Conservation (phyloP, 1,140 invertebrate genomes). For the Heliothis subflexa region DNA sequence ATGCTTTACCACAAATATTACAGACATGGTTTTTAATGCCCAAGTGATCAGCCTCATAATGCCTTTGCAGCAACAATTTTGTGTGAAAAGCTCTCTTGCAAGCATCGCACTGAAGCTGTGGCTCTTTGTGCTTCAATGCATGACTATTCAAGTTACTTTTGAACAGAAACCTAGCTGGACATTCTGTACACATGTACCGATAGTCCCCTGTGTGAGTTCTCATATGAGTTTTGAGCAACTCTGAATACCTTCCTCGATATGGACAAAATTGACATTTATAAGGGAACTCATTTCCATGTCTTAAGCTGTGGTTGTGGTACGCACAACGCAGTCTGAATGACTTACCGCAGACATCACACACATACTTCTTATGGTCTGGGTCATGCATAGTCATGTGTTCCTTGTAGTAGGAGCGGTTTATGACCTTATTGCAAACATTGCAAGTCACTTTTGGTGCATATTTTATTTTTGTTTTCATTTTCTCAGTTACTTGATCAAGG, state of each 20-base stretch:
- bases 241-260: slow-evolving; percentile 72
- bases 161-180: slow-evolving; percentile 83
- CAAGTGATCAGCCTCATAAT: slow-evolving; percentile 83
- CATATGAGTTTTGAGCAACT: slow-evolving; percentile 83
- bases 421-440: slow-evolving; percentile 72
- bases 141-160: slow-evolving; percentile 86
- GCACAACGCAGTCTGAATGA: slow-evolving; percentile 77
- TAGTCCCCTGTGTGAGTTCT: slow-evolving; percentile 84
- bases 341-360: slow-evolving; percentile 80
- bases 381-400: slow-evolving; percentile 79
- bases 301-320: slow-evolving; percentile 74
- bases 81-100: slow-evolving; percentile 77
- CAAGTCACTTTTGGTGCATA: slow-evolving; percentile 70
- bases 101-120: slow-evolving; percentile 73
- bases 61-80: slow-evolving; percentile 69
- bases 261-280: slow-evolving; percentile 80
- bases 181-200: slow-evolving; percentile 85
- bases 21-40: slow-evolving; percentile 86
- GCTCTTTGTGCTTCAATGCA: slow-evolving; percentile 77
- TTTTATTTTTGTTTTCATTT: slow-evolving; percentile 54
- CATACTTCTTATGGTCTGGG: slow-evolving; percentile 73
- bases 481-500: slow-evolving; percentile 40
- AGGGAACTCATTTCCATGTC: slow-evolving; percentile 76
- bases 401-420: slow-evolving; percentile 74
- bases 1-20: slow-evolving; percentile 84